These are phyloP conservation scores for Pyrochroa serraticornis DNA, from an alignment of 2,888 invertebrate species.

Conservation along the genomic window DNA sequence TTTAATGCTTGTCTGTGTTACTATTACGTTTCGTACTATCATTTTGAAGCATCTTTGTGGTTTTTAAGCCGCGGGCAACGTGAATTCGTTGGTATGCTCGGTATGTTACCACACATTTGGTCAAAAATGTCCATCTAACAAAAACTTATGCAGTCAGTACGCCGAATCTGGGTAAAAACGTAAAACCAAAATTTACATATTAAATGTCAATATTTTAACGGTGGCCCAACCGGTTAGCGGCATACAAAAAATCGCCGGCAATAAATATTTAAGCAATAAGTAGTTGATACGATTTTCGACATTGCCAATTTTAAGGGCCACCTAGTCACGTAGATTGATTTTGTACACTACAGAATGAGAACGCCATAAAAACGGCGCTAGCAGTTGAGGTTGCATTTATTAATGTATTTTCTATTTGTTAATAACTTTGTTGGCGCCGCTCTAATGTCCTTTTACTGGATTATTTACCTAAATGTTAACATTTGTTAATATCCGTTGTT, in stretches of 20 bases:
- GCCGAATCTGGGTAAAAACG: conserved; percentile 1
- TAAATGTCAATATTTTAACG: conserved; percentile 16
- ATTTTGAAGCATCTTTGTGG: conserved; percentile 22
- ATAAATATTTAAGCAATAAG: conserved; percentile 22
- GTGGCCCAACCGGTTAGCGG: conserved; percentile 13
- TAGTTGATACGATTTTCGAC: conserved; percentile 21
- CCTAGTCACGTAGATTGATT: too few relatives aligned
- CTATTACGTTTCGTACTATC: conserved; percentile 16
- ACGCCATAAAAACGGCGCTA: too few relatives aligned
- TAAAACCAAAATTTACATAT: conserved; percentile 11
- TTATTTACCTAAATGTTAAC: too few relatives aligned
- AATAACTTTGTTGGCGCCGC: too few relatives aligned
- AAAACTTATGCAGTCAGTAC: too few relatives aligned
- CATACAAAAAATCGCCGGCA: conserved; percentile 5
- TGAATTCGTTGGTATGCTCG: conserved; percentile 19
- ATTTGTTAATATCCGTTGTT: too few relatives aligned
- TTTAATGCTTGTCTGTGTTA: conserved; percentile 16
- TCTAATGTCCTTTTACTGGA: too few relatives aligned
- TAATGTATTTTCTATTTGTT: too few relatives aligned
- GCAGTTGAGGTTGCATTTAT: too few relatives aligned
- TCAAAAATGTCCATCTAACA: conserved; percentile 1
- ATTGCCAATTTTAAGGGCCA: not conserved
- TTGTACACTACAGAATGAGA: too few relatives aligned
- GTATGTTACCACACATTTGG: conserved; percentile 23
- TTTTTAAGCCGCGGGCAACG: conserved; percentile 24